Percentiles rank a stretch among this genome's conserved stretches.
phyloP scores from a whole-genome alignment of 2,113 vertebrate genomes.

The Passer montanus region DNA sequence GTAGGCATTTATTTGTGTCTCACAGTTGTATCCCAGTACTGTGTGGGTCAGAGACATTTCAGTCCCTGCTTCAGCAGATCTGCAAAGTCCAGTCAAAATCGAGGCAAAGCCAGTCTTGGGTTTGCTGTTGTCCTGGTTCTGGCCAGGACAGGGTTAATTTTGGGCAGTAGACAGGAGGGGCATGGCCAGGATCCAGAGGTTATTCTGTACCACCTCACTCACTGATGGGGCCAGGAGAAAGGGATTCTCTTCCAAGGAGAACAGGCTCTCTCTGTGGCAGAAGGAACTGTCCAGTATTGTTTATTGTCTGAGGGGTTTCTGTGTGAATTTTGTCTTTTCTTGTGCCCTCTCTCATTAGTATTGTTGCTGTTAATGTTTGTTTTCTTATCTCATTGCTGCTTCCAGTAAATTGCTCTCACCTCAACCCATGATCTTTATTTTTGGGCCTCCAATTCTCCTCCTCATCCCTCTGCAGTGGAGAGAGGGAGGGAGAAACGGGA shows the following conservation, averaged over 20 bases:
- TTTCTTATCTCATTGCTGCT: background rate
- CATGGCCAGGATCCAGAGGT: background rate
- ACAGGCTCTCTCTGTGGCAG: background rate
- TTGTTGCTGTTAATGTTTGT: background rate
- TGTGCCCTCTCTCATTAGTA: background rate
- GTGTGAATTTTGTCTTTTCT: rapidly evolving
- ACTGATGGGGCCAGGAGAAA: background rate
- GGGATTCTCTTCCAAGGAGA: background rate
- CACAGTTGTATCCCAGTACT: background rate
- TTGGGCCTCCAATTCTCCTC: background rate
- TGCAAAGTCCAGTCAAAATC: background rate
- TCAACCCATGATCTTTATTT: background rate
- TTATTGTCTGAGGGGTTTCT: background rate
- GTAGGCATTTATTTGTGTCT: constrained; percentile 36
- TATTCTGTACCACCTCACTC: background rate
- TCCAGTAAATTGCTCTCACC: background rate
- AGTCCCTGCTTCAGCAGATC: background rate
- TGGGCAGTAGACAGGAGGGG: background rate
- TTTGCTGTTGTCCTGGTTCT: background rate
- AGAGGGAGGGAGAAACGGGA: background rate
- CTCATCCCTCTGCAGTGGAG: background rate
- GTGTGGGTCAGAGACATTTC: constrained; percentile 7
- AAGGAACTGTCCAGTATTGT: background rate
- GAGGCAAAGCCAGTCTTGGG: background rate
- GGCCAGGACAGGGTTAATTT: background rate